Base-by-base conservation (phyloP, 1,140 invertebrate species). In the Drosophila tropicalis region DNA sequence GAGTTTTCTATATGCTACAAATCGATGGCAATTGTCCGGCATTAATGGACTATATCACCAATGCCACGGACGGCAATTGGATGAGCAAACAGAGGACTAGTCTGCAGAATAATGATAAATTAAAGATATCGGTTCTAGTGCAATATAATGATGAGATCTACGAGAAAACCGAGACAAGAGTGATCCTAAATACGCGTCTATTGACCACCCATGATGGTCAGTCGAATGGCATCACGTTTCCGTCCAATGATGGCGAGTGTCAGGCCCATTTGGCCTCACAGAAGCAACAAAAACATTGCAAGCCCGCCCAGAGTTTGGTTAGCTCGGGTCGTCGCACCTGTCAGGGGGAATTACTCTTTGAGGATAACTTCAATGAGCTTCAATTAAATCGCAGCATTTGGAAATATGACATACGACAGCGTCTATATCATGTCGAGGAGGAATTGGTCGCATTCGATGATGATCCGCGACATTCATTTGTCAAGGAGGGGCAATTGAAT, bases 371-470 rank as follows among this genome's bases (percentile, higher is more conserved):
- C 22, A 62, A 66, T 34, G 68, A 22, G 13, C 17, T 61, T 0
- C 15, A 79, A 9, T 47, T 90, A 4, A 79, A 90, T 73, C 47
- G 25, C 10, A 77, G 29, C 15, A 73, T 69, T 55, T 90, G 87
- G 87, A 84, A 66, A 3, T 67, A 90, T 44, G 87, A 90, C n/a
- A 72, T 90, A 32, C 72, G 87, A 0, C 80, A 84, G 34, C 87
- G 83, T 25, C 67, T 90, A 69, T 89, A 89, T 10, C 72, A 78
- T 51, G 64, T 69, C 2, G 80, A 90, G 19, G 90, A 90, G 58
- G 90, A 91, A 29, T 71, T 91, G 22, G 90, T 91, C 0, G 76
- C 83, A 13, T 91, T 86, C 25, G 79, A 79, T 36, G 73, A 90
- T 55, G 44, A 58, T 0, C 29, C 65, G 0, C 68, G 69, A 0